Evolutionary conservation across 2,113 vertebrate species (phyloP).

Genomic region (Rafetus swinhoei): DNA sequence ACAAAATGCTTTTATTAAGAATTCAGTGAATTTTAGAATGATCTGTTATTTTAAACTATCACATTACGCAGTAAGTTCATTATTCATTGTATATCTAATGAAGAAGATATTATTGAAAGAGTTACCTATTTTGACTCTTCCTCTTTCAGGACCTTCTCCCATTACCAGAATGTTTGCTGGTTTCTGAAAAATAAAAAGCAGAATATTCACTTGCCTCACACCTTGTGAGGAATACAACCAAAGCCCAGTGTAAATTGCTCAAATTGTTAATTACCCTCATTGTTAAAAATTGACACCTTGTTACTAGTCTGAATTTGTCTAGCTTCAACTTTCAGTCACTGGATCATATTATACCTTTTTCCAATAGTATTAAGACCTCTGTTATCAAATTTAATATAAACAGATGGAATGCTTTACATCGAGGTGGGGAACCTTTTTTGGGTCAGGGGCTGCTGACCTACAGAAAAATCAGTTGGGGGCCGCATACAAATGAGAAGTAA

Average conservation of each 20-base stretch:
- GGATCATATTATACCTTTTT: neutral
- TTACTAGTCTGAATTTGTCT: neutral
- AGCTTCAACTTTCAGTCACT: neutral
- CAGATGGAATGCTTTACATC: neutral
- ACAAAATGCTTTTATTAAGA: neutral
- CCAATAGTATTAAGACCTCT: neutral
- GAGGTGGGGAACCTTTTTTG: too few relatives aligned
- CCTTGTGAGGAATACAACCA: neutral
- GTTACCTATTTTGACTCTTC: conserved; percentile 93
- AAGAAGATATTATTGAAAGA: neutral
- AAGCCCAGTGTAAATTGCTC: neutral
- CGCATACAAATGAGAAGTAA: too few relatives aligned
- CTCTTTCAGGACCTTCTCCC: conserved; percentile 92
- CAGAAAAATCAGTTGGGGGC: too few relatives aligned
- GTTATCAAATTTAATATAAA: neutral
- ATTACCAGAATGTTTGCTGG: conserved; percentile 95
- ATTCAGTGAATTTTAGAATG: neutral
- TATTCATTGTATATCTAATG: neutral
- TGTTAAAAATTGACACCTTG: neutral
- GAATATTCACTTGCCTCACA: conserved; percentile 59
- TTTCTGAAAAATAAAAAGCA: conserved; percentile 87
- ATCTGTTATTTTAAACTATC: neutral
- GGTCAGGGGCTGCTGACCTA: too few relatives aligned
- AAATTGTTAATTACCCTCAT: neutral
- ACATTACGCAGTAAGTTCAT: neutral